A percentile compares a stretch with the other conserved stretches of the same genome.
Evolutionary conservation across 2,797 vertebrate genomes (phyloP).

Genomic region (Xiphorhynchus erythropygius): DNA sequence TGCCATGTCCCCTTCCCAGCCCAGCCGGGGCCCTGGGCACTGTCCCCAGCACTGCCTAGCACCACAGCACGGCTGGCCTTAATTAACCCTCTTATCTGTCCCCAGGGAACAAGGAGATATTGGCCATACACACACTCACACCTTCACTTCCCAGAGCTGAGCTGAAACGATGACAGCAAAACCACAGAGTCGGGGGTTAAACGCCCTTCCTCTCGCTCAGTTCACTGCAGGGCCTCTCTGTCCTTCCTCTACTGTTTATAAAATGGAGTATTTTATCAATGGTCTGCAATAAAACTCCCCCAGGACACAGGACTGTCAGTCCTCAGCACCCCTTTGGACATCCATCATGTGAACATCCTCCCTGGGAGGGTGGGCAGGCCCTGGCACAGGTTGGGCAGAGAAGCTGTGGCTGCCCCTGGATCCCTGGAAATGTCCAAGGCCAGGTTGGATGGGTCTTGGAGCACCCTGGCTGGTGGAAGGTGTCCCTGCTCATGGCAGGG

Average conservation of each 20-base stretch:
- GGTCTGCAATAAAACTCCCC: neutral
- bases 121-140: neutral
- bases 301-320: neutral
- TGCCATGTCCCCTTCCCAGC: neutral
- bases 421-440: neutral
- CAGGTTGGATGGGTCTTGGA: neutral
- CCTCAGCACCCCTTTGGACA: neutral
- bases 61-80: neutral
- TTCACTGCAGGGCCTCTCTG: neutral
- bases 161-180: neutral
- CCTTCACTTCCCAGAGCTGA: neutral
- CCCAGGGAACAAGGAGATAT: accelerated
- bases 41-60: neutral
- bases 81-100: neutral
- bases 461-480: neutral
- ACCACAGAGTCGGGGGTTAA: accelerated
- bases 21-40: neutral
- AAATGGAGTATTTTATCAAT: neutral
- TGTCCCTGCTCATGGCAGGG: neutral
- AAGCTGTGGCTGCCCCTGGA: neutral
- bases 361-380: neutral
- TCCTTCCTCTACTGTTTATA: neutral
- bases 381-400: neutral
- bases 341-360: neutral
- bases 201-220: neutral